Conservation (phyloP, 2,888 invertebrate genomes). For the Tenthredo scrophulariae region DNA sequence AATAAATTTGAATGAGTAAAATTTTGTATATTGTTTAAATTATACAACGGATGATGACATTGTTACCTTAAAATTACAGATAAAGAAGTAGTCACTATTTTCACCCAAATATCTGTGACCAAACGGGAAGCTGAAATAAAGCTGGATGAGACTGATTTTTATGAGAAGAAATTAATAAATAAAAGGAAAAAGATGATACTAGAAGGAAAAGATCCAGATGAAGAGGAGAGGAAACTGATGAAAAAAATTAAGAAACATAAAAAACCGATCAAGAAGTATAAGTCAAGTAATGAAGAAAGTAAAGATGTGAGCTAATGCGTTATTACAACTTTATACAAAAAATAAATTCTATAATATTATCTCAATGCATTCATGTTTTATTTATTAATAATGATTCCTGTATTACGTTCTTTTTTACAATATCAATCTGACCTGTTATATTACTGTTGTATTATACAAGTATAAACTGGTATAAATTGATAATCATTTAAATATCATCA, state of each 20-base stretch:
- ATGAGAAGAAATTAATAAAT: constrained; percentile 92
- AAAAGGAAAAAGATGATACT: constrained; percentile 92
- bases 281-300: constrained; percentile 46
- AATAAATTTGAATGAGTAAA: constrained; percentile 61
- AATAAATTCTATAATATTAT: constrained; percentile 16
- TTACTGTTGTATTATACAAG: neutral
- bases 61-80: constrained; percentile 80
- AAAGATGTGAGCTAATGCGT: constrained; percentile 39
- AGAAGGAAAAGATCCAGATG: constrained; percentile 90
- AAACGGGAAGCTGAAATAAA: constrained; percentile 95
- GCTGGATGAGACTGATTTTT: constrained; percentile 94
- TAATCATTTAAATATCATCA: neutral
- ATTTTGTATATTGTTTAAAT: neutral
- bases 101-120: constrained; percentile 95
- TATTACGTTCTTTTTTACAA: neutral
- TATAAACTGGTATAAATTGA: neutral
- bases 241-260: constrained; percentile 73
- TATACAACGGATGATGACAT: neutral
- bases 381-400: constrained; percentile 16
- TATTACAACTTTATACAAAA: constrained; percentile 39
- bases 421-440: neutral
- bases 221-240: constrained; percentile 83
- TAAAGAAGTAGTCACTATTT: constrained; percentile 92
- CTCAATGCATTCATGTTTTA: constrained; percentile 19
- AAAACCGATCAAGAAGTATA: constrained; percentile 57